These are phyloP conservation scores for Forbesichthys agassizii DNA, from an alignment of 2,113 vertebrate species.

Conservation along the genomic window DNA sequence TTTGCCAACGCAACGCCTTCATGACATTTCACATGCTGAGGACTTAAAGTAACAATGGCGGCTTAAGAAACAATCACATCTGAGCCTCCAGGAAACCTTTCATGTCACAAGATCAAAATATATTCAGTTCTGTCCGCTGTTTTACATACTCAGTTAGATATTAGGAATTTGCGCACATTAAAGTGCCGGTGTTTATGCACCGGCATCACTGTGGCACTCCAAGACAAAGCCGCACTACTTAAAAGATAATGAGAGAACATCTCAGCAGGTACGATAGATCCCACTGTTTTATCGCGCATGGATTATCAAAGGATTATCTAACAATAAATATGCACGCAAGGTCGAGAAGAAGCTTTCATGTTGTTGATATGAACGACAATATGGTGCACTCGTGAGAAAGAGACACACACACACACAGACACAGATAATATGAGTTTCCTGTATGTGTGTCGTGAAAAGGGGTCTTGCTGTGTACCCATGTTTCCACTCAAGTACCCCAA, in stretches of 20 bases:
- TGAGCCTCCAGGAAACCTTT: constrained; percentile 51
- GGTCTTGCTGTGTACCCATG: constrained; percentile 10
- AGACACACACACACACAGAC: not conserved
- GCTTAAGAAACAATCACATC: constrained; percentile 48
- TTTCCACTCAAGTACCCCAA: constrained; percentile 6
- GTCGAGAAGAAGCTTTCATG: constrained; percentile 66
- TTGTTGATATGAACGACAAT: constrained; percentile 47
- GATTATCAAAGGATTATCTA: constrained; percentile 78
- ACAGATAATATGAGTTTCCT: not conserved
- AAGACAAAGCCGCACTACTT: constrained; percentile 61
- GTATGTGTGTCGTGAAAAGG: constrained; percentile 4
- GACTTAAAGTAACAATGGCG: constrained; percentile 41
- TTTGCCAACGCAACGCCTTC: constrained; percentile 36
- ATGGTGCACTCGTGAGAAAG: constrained; percentile 18
- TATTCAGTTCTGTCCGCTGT: constrained; percentile 44
- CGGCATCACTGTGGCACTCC: constrained; percentile 41
- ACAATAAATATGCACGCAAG: constrained; percentile 69
- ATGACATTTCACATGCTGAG: constrained; percentile 32
- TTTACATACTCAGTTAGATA: constrained; percentile 42
- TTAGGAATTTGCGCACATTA: constrained; percentile 40
- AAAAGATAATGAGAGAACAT: constrained; percentile 72
- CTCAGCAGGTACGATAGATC: constrained; percentile 69
- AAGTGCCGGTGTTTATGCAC: constrained; percentile 47
- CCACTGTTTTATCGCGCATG: constrained; percentile 62
- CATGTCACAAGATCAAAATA: constrained; percentile 51